A percentile compares a stretch with the other conserved stretches of the same genome.
phyloP scores from a whole-genome alignment of 23 tunicate genomes.

The Trididemnum nubilum region DNA sequence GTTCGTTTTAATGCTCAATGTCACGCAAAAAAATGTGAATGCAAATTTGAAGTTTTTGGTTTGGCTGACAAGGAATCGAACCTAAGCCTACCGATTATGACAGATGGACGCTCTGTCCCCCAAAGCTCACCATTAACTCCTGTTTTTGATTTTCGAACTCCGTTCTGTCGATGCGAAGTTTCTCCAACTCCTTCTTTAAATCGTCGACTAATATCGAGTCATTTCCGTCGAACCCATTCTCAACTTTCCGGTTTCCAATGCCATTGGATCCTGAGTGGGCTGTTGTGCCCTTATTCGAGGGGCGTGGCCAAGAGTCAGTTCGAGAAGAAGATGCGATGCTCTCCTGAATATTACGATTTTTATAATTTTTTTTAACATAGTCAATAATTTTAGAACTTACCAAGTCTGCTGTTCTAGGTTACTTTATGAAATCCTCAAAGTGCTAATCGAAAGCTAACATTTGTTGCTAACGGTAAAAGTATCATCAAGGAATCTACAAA shows the following conservation, averaged over 20 bases:
- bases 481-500: too few species aligned
- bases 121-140: slow-evolving; percentile 16
- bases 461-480: too few species aligned
- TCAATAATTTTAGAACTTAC: too few species aligned
- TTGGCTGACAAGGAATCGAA: too few species aligned
- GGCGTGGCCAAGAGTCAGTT: slow-evolving; percentile 37
- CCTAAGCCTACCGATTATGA: too few species aligned
- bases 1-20: too few species aligned
- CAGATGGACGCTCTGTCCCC: not conserved
- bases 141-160: slow-evolving; percentile 27
- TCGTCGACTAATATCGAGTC: not conserved
- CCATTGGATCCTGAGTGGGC: not conserved
- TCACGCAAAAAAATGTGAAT: too few species aligned
- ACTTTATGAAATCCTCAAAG: too few species aligned
- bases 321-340: slow-evolving; percentile 40
- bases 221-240: slow-evolving; percentile 10
- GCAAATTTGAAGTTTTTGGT: too few species aligned
- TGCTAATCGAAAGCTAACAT: too few species aligned
- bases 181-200: slow-evolving; percentile 28
- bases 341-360: too few species aligned
- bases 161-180: not conserved
- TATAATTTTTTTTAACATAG: too few species aligned
- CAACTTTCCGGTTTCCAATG: slow-evolving; percentile 47
- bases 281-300: not conserved
- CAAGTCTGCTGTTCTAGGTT: not conserved